Conservation (phyloP, 1,140 invertebrate genomes). For the Brachionus plicatilis region DNA sequence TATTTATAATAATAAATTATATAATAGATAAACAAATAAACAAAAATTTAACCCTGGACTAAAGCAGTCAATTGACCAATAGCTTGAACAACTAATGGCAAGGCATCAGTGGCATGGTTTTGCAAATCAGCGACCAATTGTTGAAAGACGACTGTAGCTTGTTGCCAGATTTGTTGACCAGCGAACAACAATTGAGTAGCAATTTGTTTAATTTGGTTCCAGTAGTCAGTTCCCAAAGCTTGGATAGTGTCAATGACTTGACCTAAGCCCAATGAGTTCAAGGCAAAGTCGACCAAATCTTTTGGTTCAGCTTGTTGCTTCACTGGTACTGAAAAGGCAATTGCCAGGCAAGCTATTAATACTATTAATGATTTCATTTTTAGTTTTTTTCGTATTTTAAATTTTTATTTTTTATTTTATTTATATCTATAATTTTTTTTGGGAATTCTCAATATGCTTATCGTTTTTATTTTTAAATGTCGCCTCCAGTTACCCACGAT, state of each 20-base stretch:
- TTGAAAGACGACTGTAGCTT: not conserved
- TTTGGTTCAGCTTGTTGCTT: not conserved
- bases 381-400: no score
- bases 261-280: conserved; percentile 3
- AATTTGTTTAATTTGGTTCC: not conserved
- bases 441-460: no score
- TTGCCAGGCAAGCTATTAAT: not conserved
- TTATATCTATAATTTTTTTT: no score
- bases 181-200: conserved; percentile 14
- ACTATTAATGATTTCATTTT: not conserved
- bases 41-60: no score
- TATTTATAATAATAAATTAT: no score
- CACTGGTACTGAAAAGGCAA: not conserved
- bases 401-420: no score
- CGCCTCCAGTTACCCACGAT: no score
- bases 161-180: conserved; percentile 18
- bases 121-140: not conserved
- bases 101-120: conserved; percentile 22
- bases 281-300: not conserved
- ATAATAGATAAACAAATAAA: no score
- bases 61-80: not conserved
- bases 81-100: not conserved
- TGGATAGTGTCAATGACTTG: not conserved
- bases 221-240: not conserved
- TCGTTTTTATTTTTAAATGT: no score